These are phyloP conservation scores for Anseranas semipalmata DNA, from an alignment of 2,113 vertebrate species.

Conservation along the genomic window DNA sequence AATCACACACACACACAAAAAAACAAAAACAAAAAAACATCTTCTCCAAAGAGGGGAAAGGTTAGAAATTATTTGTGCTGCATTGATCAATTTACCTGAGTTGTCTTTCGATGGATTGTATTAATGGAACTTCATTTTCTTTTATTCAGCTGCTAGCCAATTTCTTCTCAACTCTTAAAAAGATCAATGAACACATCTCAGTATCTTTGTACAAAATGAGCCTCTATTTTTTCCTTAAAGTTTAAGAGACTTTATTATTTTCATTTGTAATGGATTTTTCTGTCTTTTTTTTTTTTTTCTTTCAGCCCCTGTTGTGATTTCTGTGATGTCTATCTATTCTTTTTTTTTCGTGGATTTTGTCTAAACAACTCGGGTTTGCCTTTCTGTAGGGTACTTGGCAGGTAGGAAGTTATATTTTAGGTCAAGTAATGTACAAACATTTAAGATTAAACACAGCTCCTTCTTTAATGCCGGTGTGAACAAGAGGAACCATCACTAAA, in stretches of 20 bases:
- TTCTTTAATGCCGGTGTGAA: neutral
- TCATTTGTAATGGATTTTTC: conserved; percentile 82
- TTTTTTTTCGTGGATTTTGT: conserved; percentile 65
- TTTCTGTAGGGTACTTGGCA: neutral
- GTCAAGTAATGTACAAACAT: neutral
- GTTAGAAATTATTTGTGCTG: conserved; percentile 81
- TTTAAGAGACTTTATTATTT: conserved; percentile 84
- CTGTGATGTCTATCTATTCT: conserved; percentile 61
- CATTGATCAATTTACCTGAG: conserved; percentile 83
- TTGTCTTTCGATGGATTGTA: conserved; percentile 82
- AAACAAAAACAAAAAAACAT: conserved; percentile 45
- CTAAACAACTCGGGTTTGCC: conserved; percentile 65
- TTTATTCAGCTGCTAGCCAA: conserved; percentile 79
- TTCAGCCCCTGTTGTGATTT: conserved; percentile 66
- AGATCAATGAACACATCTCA: conserved; percentile 83
- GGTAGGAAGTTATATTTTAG: conserved; percentile 52
- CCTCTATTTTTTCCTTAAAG: conserved; percentile 81
- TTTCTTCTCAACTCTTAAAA: conserved; percentile 80
- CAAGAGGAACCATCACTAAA: neutral
- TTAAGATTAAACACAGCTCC: neutral
- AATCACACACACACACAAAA: neutral
- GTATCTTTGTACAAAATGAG: conserved; percentile 78
- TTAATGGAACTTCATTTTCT: conserved; percentile 87
- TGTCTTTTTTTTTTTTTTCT: conserved; percentile 68
- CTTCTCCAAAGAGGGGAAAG: conserved; percentile 77